Base-by-base conservation (phyloP, 1,140 invertebrate species). In the Listronotus oregonensis region DNA sequence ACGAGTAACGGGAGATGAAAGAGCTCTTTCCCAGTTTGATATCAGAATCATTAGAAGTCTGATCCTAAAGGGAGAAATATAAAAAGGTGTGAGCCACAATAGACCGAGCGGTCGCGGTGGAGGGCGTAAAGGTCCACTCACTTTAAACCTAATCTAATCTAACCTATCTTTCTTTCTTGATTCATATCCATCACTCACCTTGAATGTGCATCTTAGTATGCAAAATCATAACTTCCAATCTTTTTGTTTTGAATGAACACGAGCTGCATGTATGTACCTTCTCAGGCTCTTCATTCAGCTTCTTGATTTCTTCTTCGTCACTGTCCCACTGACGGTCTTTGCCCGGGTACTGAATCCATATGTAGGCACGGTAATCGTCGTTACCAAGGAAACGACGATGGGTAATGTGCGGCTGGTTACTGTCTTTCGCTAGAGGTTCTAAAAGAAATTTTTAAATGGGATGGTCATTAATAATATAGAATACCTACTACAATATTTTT, bases 191-290 rank as follows among this genome's bases (percentile, higher is more conserved):
- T 3, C 21, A 17, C 6, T 47, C 47, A 15, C 63, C 69, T 57
- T 71, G 67, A 3, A 78, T 80, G 71, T 86, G 82, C 81, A 87
- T 80, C 82, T 87, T 83, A 43, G 86, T 86, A 73, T 91, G 90
- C 68, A 85, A 80, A 57, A 90, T 85, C 64, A 90, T 83, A 32
- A 89, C 86, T 74, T 89, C 90, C 10, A 90, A 75, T 14, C 89
- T 80, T 9, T 82, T 82, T 18, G 87, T 85, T 34, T 82, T 82
- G 71, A 89, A 91, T 56, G 78, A 77, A 74, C 90, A 91, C 14
- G 84, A 71, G 61, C 84, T 81, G 78, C 90, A 91, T 6, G 83
- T 83, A 75, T 86, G 89, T 37, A 42, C 55, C 47, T 69, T 17
- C 6, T 54, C 50, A 17, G 67, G 64, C 46, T 69, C 69, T 44